Evolutionary conservation across 2,797 vertebrate species (phyloP), one percentile per base, ranked within the genome.

Genomic region (Gymnocypris eckloni): DNA sequence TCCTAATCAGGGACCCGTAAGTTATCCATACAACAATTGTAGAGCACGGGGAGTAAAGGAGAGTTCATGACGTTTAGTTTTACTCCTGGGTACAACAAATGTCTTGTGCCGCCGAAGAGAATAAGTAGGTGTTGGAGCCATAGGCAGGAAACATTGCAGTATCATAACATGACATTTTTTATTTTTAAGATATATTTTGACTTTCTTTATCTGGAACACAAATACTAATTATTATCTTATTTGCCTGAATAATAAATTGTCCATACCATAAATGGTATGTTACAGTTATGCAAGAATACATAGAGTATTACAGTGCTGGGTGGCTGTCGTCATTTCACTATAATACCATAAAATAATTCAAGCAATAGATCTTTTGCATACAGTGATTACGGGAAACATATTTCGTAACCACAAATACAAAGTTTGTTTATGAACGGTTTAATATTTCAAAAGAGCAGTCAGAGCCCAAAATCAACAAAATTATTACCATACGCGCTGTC

Each of bases 391-490:
- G 1, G 39, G 66, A 79, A 79, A 72, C 50, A 71, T 79, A 66
- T 52, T 79, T 33, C 3, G 2, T 13, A 39, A 50, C 76, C 76
- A 85, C 52, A 71, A 59, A 59, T 84, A 66, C 33, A 1, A 56
- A 43, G 61, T 85, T 84, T 59, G 25, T 79, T 79, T 18, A 59
- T 48, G 18, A 85, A 72, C 20, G 54, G 83, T 85, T 61, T 79
- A 61, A 85, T 28, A 71, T 79, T 85, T 85, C 83, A 85, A 79
- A 79, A 85, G 75, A 79, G 37, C 75, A 59, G n/a, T 25, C 67
- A 79, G 67, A 6, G 20, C 28, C 66, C 41, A 48, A 72, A 79
- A 71, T 85, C 75, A 70, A 79, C 75, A 71, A 85, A 85, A 78
- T 71, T 61, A 41, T 71, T 85, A 79, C 82, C 82, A 84, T 84